Percentiles rank a stretch among this genome's conserved stretches.
Evolutionary conservation across 2,888 invertebrate genomes (phyloP).

Genomic region (Hypomecis punctinalis): DNA sequence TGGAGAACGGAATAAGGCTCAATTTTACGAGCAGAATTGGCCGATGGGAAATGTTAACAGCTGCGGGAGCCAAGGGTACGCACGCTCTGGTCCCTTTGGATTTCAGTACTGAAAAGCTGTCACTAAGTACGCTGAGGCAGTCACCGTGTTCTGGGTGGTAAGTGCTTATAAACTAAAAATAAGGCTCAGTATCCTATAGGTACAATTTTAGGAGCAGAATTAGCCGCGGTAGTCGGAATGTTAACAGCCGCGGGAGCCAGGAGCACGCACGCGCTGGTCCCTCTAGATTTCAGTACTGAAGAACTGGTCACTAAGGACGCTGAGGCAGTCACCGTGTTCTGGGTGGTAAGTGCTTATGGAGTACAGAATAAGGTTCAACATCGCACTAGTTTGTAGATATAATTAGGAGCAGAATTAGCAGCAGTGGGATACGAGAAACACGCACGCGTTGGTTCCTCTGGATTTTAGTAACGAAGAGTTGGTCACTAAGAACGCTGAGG

Average conservation of each 20-base stretch:
- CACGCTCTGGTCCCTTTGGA: constrained; percentile 74
- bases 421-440: constrained; percentile 62
- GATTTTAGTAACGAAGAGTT: constrained; percentile 68
- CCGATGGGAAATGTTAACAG: constrained; percentile 67
- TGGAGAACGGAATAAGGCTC: background rate
- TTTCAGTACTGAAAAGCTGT: constrained; percentile 66
- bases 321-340: constrained; percentile 89
- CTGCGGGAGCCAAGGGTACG: constrained; percentile 60
- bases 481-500: constrained; percentile 81
- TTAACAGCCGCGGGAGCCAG: constrained; percentile 63
- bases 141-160: constrained; percentile 90
- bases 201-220: constrained; percentile 69
- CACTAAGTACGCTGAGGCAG: constrained; percentile 84
- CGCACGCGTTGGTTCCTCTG: constrained; percentile 70
- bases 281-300: constrained; percentile 66
- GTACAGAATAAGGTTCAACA: background rate
- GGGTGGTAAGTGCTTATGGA: constrained; percentile 82
- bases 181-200: too few species aligned
- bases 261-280: constrained; percentile 66
- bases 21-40: constrained; percentile 58
- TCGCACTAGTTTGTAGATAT: too few species aligned
- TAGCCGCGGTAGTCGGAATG: constrained; percentile 70
- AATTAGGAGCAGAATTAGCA: constrained; percentile 66
- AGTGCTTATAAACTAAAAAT: constrained; percentile 51
- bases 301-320: constrained; percentile 78